Base-by-base conservation (phyloP, 1,140 invertebrate genomes). In the Pantala flavescens region DNA sequence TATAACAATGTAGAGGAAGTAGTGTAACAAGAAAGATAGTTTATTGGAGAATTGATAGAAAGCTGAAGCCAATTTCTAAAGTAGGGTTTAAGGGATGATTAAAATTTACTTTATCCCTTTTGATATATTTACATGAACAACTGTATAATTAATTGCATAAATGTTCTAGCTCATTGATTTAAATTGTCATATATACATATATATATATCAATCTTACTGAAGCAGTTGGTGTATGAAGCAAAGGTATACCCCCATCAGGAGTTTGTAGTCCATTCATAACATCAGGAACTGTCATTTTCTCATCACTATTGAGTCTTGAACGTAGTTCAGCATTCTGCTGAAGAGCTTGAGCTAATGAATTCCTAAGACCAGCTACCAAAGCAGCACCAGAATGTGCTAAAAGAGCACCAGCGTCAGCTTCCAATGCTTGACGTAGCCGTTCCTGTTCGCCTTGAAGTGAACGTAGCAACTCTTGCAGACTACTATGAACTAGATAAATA, bases 251-350 rank as follows among this genome's bases (percentile, higher is more conserved):
- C 5, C n/a, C n/a, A 63, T 63, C 49, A 19, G 16, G 16, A 63
- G 49, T 21, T 21, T 63, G 49, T 1, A 63, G 49, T 16, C 49
- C 49, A 63, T 63, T 21, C 16, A 63, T 21, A 63, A 63, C 49
- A 63, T 63, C 49, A 63, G 49, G n/a, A 16, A 63, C 49, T 19
- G 49, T 21, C 14, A 21, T 21, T 19, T 21, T 63, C 5, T 63
- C 49, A 19, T 63, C 49, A 63, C 49, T 21, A 63, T 21, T 21
- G 72, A 93, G 84, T 43, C 89, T 83, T 63, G 84, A 83, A 75
- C 87, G 86, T 76, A 93, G 81, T 79, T 92, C 91, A 80, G 86
- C 82, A 83, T 93, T 93, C 83, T 92, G 91, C 74, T 90, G 87
- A 43, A 92, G 79, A 11, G 89, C 87, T 78, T 90, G 87, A 77